Percentiles rank a stretch among this genome's conserved stretches.
Evolutionary conservation across 2,888 invertebrate genomes (phyloP).

Genomic region (Papilio elwesi): DNA sequence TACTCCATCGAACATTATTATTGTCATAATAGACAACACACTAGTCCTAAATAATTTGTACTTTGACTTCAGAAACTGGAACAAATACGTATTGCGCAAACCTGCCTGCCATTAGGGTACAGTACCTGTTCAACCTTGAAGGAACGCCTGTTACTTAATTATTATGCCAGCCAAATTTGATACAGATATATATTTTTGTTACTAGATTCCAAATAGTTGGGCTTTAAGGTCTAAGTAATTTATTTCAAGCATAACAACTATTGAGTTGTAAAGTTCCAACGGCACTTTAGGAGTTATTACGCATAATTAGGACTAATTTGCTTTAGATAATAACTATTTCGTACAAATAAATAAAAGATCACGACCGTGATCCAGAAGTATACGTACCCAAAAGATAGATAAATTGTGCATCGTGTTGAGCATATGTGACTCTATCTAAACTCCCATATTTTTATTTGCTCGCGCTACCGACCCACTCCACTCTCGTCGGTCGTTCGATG

Average conservation of each 20-base stretch:
- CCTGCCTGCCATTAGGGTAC: slow-evolving; percentile 71
- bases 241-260: slow-evolving; percentile 33
- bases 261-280: slow-evolving; percentile 25
- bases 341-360: not conserved
- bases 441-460: too few relatives aligned
- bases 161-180: slow-evolving; percentile 76
- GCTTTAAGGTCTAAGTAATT: slow-evolving; percentile 39
- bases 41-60: slow-evolving; percentile 77
- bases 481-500: too few relatives aligned
- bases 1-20: slow-evolving; percentile 67
- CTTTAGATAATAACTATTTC: slow-evolving; percentile 2
- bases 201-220: slow-evolving; percentile 40
- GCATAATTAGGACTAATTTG: slow-evolving; percentile 21
- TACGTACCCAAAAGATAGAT: not conserved
- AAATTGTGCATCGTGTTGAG: too few relatives aligned
- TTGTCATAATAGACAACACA: slow-evolving; percentile 61
- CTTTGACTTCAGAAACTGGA: slow-evolving; percentile 75
- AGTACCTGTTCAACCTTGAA: slow-evolving; percentile 74
- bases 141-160: slow-evolving; percentile 81
- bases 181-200: slow-evolving; percentile 46
- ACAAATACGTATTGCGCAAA: slow-evolving; percentile 59
- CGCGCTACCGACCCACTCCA: too few relatives aligned
- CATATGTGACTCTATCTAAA: too few relatives aligned
- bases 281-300: slow-evolving; percentile 22
- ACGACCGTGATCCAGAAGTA: not conserved